These are phyloP conservation scores for Sylvia atricapilla DNA, from an alignment of 2,113 vertebrate species.

Conservation along the genomic window DNA sequence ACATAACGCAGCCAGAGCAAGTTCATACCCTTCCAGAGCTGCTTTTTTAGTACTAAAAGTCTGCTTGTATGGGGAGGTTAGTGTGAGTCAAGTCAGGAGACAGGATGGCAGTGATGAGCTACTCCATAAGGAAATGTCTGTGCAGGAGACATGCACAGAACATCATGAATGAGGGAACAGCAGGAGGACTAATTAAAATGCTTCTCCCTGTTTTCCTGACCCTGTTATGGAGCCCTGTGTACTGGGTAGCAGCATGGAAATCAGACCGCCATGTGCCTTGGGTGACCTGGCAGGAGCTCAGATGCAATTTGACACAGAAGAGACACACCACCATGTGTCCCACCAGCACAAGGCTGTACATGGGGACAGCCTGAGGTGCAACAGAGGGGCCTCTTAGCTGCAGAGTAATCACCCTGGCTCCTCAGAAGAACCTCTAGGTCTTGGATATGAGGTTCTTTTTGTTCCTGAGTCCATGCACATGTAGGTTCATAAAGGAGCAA, in stretches of 20 bases:
- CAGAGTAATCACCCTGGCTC: neutral
- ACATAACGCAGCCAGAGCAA: neutral
- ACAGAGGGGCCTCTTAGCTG: neutral
- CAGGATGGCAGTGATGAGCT: accelerated
- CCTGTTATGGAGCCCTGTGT: neutral
- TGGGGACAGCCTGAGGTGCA: neutral
- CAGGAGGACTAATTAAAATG: neutral
- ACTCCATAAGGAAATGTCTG: neutral
- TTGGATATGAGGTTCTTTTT: neutral
- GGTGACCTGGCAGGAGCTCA: neutral
- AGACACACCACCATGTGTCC: neutral
- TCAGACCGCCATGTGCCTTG: neutral
- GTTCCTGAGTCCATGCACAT: neutral
- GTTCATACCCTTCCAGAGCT: neutral
- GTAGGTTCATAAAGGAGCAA: neutral
- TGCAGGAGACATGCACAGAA: neutral
- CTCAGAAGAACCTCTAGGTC: neutral
- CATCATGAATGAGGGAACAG: neutral
- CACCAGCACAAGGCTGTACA: neutral
- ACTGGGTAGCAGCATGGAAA: neutral
- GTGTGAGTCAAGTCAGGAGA: neutral
- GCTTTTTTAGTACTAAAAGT: neutral
- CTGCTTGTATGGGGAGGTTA: neutral
- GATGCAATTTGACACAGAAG: neutral
- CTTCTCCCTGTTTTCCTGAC: neutral